Evolutionary conservation across 2,888 invertebrate genomes (phyloP).

Genomic region (Caenorhabditis panamensis): DNA sequence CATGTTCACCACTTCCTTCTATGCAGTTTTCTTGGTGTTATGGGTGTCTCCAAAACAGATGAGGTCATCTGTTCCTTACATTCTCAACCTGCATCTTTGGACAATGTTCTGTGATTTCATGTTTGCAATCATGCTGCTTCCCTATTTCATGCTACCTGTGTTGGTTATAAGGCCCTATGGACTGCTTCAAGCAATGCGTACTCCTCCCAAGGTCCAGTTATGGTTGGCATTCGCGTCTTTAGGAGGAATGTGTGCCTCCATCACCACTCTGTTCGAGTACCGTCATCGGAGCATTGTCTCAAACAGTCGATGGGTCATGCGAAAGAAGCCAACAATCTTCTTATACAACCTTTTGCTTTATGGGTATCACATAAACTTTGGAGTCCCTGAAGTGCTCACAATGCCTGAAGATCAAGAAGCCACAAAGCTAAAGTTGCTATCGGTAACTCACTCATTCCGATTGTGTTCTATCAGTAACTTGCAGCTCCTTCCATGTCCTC

Average conservation of each 20-base stretch:
- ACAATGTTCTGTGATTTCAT: constrained; percentile 55
- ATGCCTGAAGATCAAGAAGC: constrained; percentile 32
- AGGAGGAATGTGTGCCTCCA: constrained; percentile 36
- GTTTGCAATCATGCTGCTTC: constrained; percentile 22
- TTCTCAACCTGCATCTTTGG: constrained; percentile 42
- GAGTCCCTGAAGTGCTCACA: constrained; percentile 36
- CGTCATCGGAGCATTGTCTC: constrained; percentile 39
- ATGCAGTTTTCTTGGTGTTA: constrained; percentile 3
- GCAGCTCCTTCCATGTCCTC: constrained; percentile 31
- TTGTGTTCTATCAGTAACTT: too few species aligned
- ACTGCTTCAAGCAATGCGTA: neutral
- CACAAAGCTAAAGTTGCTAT: constrained; percentile 12
- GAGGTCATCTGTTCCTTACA: constrained; percentile 39
- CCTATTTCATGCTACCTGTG: constrained; percentile 17
- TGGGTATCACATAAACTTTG: constrained; percentile 38
- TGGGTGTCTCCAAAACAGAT: constrained; percentile 22
- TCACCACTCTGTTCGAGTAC: constrained; percentile 39
- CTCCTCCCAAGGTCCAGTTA: neutral
- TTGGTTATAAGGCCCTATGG: constrained; percentile 17
- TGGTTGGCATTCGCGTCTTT: constrained; percentile 43
- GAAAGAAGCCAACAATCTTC: constrained; percentile 4
- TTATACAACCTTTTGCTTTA: constrained; percentile 18
- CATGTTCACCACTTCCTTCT: constrained; percentile 17
- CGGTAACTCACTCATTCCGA: too few species aligned
- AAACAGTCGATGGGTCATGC: constrained; percentile 43